These are phyloP conservation scores for Mus spicilegus DNA, from an alignment of 2,113 vertebrate genomes.

Conservation along the genomic window DNA sequence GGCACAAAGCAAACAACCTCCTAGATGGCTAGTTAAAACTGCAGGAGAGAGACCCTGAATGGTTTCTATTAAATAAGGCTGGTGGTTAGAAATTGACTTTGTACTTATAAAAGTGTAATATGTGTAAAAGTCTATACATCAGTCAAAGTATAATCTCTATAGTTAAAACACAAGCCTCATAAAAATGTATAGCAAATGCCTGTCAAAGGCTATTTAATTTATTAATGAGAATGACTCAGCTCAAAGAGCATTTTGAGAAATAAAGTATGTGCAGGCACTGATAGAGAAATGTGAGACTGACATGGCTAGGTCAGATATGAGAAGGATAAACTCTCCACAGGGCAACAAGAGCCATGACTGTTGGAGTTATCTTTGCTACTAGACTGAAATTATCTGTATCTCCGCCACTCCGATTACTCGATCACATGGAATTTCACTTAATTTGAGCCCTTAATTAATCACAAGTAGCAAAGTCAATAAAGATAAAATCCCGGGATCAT, in stretches of 20 bases:
- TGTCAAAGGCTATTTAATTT: conserved; percentile 67
- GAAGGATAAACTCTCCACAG: conserved; percentile 12
- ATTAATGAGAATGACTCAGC: conserved; percentile 64
- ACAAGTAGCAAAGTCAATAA: conserved; percentile 52
- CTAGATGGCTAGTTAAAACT: neutral
- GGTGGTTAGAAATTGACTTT: conserved; percentile 64
- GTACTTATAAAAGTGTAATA: conserved; percentile 53
- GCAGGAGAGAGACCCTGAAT: neutral
- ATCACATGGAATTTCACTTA: conserved; percentile 16
- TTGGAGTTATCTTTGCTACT: conserved; percentile 42
- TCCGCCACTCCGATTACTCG: neutral
- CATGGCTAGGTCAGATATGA: conserved; percentile 45
- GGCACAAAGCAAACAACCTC: neutral
- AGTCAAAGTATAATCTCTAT: conserved; percentile 60
- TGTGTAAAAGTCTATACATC: conserved; percentile 41
- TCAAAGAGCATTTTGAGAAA: conserved; percentile 64
- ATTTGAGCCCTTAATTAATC: conserved; percentile 52
- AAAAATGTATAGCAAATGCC: conserved; percentile 47
- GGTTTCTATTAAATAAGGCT: conserved; percentile 29
- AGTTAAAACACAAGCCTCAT: conserved; percentile 57
- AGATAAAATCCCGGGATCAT: conserved; percentile 27
- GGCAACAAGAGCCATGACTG: conserved; percentile 56
- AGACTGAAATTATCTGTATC: conserved; percentile 64
- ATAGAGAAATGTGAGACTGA: conserved; percentile 62
- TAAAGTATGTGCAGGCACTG: conserved; percentile 32